Percentiles rank a stretch among this genome's conserved stretches.
Evolutionary conservation across 2,888 invertebrate genomes (phyloP).

Genomic region (Mystacides longicornis): DNA sequence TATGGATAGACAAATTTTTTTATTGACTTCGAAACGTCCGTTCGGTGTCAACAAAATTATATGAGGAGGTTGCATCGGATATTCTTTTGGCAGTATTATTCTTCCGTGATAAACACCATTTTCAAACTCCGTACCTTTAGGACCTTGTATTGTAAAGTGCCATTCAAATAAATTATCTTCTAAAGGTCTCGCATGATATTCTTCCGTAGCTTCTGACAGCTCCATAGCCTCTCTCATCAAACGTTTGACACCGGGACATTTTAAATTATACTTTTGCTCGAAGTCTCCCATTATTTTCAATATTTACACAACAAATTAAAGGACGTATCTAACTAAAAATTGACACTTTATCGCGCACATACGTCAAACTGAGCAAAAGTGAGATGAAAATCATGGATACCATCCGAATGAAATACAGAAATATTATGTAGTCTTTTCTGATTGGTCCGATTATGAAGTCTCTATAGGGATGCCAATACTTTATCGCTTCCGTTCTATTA

Average conservation of each 20-base stretch:
- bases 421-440: no score
- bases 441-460: no score
- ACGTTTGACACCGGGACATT: constrained; percentile 79
- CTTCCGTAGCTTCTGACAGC: constrained; percentile 77
- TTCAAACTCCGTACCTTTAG: constrained; percentile 81
- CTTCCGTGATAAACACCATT: constrained; percentile 89
- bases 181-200: constrained; percentile 81
- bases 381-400: no score
- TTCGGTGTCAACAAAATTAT: constrained; percentile 90
- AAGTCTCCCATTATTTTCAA: constrained; percentile 36
- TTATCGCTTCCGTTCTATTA: no score
- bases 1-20: constrained; percentile 92
- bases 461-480: no score
- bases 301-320: constrained; percentile 27
- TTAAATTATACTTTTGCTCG: constrained; percentile 45
- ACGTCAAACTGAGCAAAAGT: no score
- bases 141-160: constrained; percentile 93
- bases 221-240: constrained; percentile 89
- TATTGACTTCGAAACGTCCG: constrained; percentile 87
- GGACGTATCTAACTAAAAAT: constrained; percentile 44
- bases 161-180: constrained; percentile 96
- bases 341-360: neutral
- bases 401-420: no score
- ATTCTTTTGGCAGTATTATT: constrained; percentile 85
- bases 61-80: constrained; percentile 96